A percentile compares a stretch with the other conserved stretches of the same genome.
phyloP scores from a whole-genome alignment of 2,797 vertebrate genomes.

The Rhadinocentrus ornatus region DNA sequence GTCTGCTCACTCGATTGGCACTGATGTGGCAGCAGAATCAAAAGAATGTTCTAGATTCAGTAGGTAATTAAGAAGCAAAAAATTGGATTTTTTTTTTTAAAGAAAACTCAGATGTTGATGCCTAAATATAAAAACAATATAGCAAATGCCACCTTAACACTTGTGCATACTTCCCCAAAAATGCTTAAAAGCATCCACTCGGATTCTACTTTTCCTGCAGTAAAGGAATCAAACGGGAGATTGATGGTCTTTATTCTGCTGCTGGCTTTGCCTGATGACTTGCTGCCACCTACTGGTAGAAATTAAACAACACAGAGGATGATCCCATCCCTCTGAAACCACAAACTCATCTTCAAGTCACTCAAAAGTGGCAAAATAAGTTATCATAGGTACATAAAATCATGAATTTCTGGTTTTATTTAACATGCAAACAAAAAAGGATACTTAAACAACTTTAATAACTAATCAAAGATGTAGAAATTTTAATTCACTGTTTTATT shows the following conservation, averaged over 20 bases:
- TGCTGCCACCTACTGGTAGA: slow-evolving; percentile 47
- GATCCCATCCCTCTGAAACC: background rate
- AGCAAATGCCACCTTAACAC: background rate
- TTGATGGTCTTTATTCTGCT: background rate
- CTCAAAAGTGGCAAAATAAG: no score
- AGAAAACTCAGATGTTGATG: background rate
- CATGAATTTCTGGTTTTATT: no score
- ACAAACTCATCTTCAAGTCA: no score
- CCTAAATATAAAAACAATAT: background rate
- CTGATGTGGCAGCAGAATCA: background rate
- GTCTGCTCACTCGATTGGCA: background rate
- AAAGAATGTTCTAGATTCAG: background rate
- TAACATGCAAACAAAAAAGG: no score
- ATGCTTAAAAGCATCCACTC: background rate
- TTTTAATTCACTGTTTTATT: background rate
- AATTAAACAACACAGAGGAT: background rate
- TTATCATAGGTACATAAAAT: no score
- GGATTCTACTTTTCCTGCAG: slow-evolving; percentile 29
- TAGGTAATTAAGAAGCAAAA: background rate
- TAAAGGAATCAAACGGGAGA: slow-evolving; percentile 1
- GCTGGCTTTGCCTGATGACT: background rate
- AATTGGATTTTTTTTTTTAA: background rate
- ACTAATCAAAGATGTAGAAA: background rate
- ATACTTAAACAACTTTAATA: no score
- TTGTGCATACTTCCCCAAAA: background rate